Evolutionary conservation across 64 coral and sea anemone genomes (phyloP).

Genomic region (Montipora foliosa): DNA sequence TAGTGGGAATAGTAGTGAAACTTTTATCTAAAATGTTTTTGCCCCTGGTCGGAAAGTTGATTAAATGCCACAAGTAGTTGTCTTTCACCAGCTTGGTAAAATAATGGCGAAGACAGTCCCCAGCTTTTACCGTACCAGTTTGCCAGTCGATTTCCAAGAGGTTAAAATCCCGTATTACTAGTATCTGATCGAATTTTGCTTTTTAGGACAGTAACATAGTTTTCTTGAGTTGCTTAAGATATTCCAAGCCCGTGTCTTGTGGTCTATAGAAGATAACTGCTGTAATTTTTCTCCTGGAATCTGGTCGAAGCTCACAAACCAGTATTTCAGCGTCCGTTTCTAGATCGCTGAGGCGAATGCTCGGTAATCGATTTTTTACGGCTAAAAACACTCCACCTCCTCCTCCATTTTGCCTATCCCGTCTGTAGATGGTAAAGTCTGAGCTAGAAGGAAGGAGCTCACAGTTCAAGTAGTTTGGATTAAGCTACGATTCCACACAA

Average conservation of each 20-base stretch:
- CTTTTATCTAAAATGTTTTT: constrained; percentile 39
- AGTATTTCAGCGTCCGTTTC: constrained; percentile 46
- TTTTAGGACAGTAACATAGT: background rate
- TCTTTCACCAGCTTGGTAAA: constrained; percentile 29
- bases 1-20: constrained; percentile 43
- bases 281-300: constrained; percentile 34
- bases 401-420: too few species aligned
- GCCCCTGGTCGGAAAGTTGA: constrained; percentile 26
- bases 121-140: background rate
- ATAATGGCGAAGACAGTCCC: background rate
- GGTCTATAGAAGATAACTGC: constrained; percentile 56
- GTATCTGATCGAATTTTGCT: constrained; percentile 48
- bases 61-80: constrained; percentile 23
- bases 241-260: constrained; percentile 29
- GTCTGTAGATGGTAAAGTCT: too few species aligned
- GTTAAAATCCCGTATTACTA: constrained; percentile 28
- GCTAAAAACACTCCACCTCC: too few species aligned
- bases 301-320: constrained; percentile 42
- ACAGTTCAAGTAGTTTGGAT: too few species aligned
- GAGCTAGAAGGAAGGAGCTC: too few species aligned
- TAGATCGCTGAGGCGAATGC: too few species aligned
- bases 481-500: too few species aligned
- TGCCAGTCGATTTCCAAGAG: constrained; percentile 42
- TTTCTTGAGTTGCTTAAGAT: constrained; percentile 56
- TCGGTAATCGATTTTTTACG: too few species aligned